Conservation (phyloP, 2,888 invertebrate genomes). For the Augiades crinisus region DNA sequence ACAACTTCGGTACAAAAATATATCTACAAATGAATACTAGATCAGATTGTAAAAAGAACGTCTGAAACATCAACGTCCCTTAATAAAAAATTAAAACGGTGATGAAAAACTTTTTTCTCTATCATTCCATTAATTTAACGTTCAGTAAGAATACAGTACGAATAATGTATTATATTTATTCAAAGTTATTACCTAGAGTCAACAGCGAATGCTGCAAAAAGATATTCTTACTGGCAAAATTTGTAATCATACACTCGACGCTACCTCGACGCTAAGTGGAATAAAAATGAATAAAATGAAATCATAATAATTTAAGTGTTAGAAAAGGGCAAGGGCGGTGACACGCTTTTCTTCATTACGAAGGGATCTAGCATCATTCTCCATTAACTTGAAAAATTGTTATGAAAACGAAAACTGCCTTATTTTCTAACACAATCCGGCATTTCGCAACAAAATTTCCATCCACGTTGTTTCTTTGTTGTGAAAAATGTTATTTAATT, state of each 20-base stretch:
- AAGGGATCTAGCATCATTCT: slow-evolving; percentile 45
- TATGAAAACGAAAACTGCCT: slow-evolving; percentile 61
- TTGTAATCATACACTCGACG: not conserved
- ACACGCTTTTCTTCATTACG: slow-evolving; percentile 27
- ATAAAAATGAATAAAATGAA: slow-evolving; percentile 11
- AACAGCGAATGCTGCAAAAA: not conserved
- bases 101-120: no score
- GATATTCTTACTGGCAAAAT: not conserved
- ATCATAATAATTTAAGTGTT: slow-evolving; percentile 21
- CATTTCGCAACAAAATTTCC: slow-evolving; percentile 60
- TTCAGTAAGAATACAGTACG: not conserved
- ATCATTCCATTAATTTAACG: not conserved
- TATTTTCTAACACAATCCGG: slow-evolving; percentile 57
- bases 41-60: no score
- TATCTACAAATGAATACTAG: no score
- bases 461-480: slow-evolving; percentile 69
- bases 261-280: not conserved
- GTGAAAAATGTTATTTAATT: slow-evolving; percentile 79
- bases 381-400: slow-evolving; percentile 62
- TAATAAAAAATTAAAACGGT: no score
- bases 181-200: slow-evolving; percentile 10
- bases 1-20: not conserved
- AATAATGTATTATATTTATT: not conserved
- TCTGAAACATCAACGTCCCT: no score
- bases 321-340: slow-evolving; percentile 16